phyloP scores from a whole-genome alignment of 2,888 invertebrate genomes.

The Drosophila nr. perissopoda region DNA sequence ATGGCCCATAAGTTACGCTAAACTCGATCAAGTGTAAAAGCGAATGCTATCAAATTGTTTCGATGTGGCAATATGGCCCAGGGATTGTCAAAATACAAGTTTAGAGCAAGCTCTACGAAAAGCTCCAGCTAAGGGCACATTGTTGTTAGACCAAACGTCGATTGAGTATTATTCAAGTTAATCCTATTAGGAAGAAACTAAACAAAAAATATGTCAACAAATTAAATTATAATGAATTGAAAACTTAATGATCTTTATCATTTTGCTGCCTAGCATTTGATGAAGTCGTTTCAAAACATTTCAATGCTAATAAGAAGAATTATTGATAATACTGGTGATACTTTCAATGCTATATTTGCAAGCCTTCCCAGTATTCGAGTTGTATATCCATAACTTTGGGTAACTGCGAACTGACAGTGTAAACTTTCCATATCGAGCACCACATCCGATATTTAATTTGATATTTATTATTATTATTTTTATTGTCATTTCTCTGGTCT shows the following conservation, averaged over 20 bases:
- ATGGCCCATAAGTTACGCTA: conserved; percentile 42
- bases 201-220: neutral
- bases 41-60: conserved; percentile 37
- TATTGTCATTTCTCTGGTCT: conserved; percentile 4
- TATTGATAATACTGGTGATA: neutral
- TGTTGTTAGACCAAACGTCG: neutral
- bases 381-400: neutral
- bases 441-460: conserved; percentile 21
- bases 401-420: neutral
- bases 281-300: neutral
- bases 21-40: conserved; percentile 43
- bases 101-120: neutral
- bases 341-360: neutral
- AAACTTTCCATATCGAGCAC: conserved; percentile 31
- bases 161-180: neutral
- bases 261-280: neutral
- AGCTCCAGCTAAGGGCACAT: neutral
- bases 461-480: neutral
- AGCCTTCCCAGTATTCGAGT: neutral
- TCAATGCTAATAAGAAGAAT: neutral
- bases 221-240: neutral
- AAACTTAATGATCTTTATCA: neutral
- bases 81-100: conserved; percentile 13
- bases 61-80: conserved; percentile 29
- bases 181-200: neutral